Evolutionary conservation across 2,797 vertebrate genomes (phyloP).

Genomic region (Rhinogobio ventralis): DNA sequence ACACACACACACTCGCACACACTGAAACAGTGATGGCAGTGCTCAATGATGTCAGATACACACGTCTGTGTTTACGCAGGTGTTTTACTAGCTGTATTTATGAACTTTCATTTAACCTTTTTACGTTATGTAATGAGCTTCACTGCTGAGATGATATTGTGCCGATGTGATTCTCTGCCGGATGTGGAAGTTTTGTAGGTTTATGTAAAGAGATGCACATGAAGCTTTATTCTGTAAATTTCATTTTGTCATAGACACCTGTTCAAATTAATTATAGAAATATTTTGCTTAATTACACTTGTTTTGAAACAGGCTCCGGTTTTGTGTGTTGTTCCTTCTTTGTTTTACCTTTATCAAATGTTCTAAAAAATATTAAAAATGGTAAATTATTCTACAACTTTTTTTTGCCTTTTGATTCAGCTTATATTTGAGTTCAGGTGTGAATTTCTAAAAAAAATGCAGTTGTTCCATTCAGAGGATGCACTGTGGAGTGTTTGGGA

Average conservation of each 20-base stretch:
- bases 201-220: not conserved
- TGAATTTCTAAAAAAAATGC: too few relatives aligned
- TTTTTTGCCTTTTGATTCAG: not conserved
- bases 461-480: not conserved
- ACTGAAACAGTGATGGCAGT: not conserved
- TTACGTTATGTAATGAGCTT: not conserved
- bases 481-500: not conserved
- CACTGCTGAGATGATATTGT: not conserved
- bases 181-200: not conserved
- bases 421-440: not conserved
- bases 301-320: not conserved
- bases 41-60: not conserved
- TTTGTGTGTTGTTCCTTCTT: not conserved
- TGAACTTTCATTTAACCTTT: not conserved
- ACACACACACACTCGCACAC: not conserved
- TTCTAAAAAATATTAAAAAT: constrained; percentile 6
- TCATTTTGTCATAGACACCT: not conserved
- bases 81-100: not conserved
- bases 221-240: constrained; percentile 6
- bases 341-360: not conserved
- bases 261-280: constrained; percentile 3
- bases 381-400: not conserved
- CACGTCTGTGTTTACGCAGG: not conserved
- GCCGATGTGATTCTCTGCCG: not conserved
- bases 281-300: constrained; percentile 5